These are phyloP conservation scores for Plebejus melissa DNA, from an alignment of 2,888 invertebrate genomes.

Conservation along the genomic window DNA sequence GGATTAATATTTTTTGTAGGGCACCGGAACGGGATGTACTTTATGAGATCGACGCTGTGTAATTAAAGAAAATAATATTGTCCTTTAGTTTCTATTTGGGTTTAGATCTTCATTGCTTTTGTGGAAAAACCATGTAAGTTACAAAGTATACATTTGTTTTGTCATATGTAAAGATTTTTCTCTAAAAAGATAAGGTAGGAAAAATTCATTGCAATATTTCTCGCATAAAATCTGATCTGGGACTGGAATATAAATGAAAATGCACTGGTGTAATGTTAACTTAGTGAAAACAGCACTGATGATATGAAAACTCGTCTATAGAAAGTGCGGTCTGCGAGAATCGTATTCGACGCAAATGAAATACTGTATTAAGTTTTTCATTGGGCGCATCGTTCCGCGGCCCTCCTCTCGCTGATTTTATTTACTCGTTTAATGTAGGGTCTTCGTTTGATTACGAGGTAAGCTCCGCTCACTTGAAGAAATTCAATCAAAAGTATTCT, in stretches of 20 bases:
- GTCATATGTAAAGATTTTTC: neutral
- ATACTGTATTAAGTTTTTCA: slow-evolving; percentile 27
- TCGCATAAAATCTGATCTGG: neutral
- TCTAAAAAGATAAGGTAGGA: too few species aligned
- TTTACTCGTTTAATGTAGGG: slow-evolving; percentile 49
- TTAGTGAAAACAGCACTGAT: slow-evolving; percentile 8
- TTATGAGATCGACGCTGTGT: slow-evolving; percentile 29
- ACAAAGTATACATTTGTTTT: neutral
- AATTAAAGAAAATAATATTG: slow-evolving; percentile 33
- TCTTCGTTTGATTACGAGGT: slow-evolving; percentile 53
- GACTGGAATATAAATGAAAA: neutral
- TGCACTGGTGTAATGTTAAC: neutral
- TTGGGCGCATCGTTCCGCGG: slow-evolving; percentile 28
- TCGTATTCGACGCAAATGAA: slow-evolving; percentile 27
- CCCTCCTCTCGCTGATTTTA: slow-evolving; percentile 40
- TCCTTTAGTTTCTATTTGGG: neutral
- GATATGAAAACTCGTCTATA: slow-evolving; percentile 3
- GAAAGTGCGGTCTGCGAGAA: slow-evolving; percentile 6
- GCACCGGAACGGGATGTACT: slow-evolving; percentile 29
- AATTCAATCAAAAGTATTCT: slow-evolving; percentile 48
- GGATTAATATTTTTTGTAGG: slow-evolving; percentile 43
- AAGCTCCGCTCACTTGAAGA: slow-evolving; percentile 53
- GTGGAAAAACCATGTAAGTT: neutral
- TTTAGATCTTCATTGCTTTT: neutral
- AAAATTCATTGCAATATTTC: neutral